Evolutionary conservation across 2,797 vertebrate genomes (phyloP), one percentile per base, ranked within the genome.

Genomic region (Pterois miles): DNA sequence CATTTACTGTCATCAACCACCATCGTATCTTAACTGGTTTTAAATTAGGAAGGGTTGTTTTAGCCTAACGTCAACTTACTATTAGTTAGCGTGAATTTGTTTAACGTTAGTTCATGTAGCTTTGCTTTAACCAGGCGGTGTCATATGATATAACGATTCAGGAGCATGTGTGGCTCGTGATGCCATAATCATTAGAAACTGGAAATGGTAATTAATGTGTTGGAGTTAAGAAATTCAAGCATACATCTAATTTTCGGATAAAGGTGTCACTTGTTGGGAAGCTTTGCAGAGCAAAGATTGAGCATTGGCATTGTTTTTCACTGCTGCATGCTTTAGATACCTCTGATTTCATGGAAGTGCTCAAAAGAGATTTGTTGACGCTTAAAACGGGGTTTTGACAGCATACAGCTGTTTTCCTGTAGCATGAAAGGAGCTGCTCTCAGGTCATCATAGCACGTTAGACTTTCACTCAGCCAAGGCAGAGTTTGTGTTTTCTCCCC

Each of bases 391-490:
- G 46, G 11, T 31, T 65, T 79, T 69, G 38, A 67, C 65, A 63
- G 40, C 23, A 62, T 31, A 52, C 68, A 29, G 64, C 53, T 5
- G 53, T 80, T 65, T 71, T 66, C 48, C 40, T 63, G 72, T 59
- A 33, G 60, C 16, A 34, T 69, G 74, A 80, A 88, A 78, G n/a
- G 36, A 86, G 74, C 56, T 81, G 76, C 80, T 83, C 62, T 74
- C 58, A 79, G 87, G 88, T 86, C 85, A 66, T 60, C 65, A 50
- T 73, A 65, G 38, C 75, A 83, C 67, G 71, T 76, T 80, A 68
- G 67, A 82, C 54, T 78, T 85, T 63, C 40, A 78, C 63, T 81
- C 70, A 81, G 76, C 65, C 64, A 50, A 72, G 62, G 68, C 78
- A 11, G 20, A 68, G 66, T 73, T 78, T 71, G 53, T 76, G 38